Percentiles rank a stretch among this genome's conserved stretches.
Evolutionary conservation across 2,113 vertebrate species (phyloP).

Genomic region (Elephantulus edwardii): DNA sequence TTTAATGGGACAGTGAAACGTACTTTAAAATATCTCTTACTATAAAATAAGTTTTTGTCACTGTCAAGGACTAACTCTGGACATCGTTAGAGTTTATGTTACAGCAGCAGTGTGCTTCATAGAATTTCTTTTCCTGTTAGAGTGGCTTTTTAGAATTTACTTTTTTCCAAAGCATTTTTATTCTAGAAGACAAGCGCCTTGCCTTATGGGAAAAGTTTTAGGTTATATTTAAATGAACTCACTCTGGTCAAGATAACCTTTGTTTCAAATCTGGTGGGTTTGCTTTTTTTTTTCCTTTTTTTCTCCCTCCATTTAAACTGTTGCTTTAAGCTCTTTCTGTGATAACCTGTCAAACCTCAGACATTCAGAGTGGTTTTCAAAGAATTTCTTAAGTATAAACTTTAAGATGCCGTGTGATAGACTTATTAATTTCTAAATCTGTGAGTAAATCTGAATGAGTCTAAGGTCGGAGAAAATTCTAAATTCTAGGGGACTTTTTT

Average conservation of each 20-base stretch:
- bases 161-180: slow-evolving; percentile 10
- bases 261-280: not conserved
- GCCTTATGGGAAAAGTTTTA: slow-evolving; percentile 4
- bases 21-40: not conserved
- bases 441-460: slow-evolving; percentile 5
- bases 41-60: not conserved
- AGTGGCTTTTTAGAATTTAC: not conserved
- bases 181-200: not conserved
- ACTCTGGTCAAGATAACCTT: slow-evolving; percentile 36
- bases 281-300: not conserved
- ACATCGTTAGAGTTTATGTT: not conserved
- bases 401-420: slow-evolving; percentile 18
- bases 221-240: slow-evolving; percentile 4
- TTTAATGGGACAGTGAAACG: not conserved
- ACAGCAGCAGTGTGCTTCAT: not conserved
- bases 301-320: not conserved
- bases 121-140: not conserved
- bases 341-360: slow-evolving; percentile 6
- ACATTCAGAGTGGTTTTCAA: slow-evolving; percentile 42
- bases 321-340: slow-evolving; percentile 41
- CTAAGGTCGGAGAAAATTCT: not conserved
- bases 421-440: slow-evolving; percentile 39
- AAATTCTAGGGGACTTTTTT: not conserved
- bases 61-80: not conserved
- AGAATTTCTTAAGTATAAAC: slow-evolving; percentile 11